phyloP scores from a whole-genome alignment of 2,888 invertebrate species.

The Pasiphila rectangulata region DNA sequence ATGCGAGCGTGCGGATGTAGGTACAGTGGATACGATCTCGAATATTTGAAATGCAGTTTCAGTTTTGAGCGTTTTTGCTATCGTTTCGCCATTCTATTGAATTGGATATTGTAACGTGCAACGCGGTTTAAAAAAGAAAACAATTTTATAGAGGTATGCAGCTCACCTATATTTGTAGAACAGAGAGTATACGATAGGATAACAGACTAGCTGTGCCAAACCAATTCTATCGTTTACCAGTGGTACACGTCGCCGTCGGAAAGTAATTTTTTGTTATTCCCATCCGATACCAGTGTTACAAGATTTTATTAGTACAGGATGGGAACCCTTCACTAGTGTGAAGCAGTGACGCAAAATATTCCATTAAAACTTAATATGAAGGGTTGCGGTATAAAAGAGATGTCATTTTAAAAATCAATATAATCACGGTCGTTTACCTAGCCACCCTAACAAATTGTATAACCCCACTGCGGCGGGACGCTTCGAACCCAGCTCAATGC shows the following conservation, averaged over 20 bases:
- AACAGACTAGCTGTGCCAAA: no score
- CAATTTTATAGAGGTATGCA: neutral
- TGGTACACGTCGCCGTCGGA: no score
- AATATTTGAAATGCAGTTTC: constrained; percentile 20
- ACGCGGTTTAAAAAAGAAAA: neutral
- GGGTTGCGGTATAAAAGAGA: constrained; percentile 48
- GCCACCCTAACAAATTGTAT: constrained; percentile 71
- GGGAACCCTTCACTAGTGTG: no score
- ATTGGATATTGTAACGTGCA: constrained; percentile 2
- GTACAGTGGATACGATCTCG: constrained; percentile 9
- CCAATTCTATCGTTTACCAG: no score
- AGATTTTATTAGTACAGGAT: no score
- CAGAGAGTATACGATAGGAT: no score
- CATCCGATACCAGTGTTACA: no score
- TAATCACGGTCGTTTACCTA: constrained; percentile 73
- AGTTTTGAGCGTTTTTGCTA: constrained; percentile 9
- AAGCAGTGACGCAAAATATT: constrained; percentile 16
- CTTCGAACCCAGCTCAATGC: constrained; percentile 52
- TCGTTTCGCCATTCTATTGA: constrained; percentile 4
- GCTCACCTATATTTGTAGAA: neutral
- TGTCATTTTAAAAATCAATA: constrained; percentile 72
- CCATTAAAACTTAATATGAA: constrained; percentile 29
- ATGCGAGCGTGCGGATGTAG: constrained; percentile 18
- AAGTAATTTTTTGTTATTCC: no score
- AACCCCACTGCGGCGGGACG: constrained; percentile 63